Evolutionary conservation across 2,888 invertebrate genomes (phyloP).

Genomic region (Beris morrisii): DNA sequence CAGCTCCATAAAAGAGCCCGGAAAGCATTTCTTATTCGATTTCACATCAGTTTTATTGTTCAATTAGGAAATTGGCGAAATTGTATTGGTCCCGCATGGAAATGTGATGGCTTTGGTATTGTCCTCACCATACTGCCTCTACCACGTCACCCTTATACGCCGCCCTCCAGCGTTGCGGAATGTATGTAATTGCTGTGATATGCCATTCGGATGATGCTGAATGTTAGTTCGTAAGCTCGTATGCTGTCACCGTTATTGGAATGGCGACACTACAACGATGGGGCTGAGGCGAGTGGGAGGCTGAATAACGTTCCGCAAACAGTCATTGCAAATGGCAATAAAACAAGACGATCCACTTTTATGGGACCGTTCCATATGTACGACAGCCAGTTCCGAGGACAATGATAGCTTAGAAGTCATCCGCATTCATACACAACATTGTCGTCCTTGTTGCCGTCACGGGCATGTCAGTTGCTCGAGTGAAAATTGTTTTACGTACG

Average conservation of each 20-base stretch:
- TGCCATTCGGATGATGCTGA: slow-evolving; percentile 9
- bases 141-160: too few species aligned
- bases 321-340: slow-evolving; percentile 28
- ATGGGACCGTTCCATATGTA: slow-evolving; percentile 21
- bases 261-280: background rate
- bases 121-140: too few species aligned
- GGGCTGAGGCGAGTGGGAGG: background rate
- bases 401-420: slow-evolving; percentile 10
- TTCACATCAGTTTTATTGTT: slow-evolving; percentile 22
- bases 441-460: slow-evolving; percentile 1
- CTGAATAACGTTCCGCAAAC: slow-evolving; percentile 19
- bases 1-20: too few species aligned
- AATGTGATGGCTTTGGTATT: slow-evolving; percentile 11
- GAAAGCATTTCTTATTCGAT: background rate
- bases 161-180: background rate
- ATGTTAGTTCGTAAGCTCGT: slow-evolving; percentile 7
- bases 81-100: slow-evolving; percentile 4
- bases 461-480: background rate
- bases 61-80: slow-evolving; percentile 29
- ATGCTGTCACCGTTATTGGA: background rate
- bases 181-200: slow-evolving; percentile 4
- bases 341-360: slow-evolving; percentile 17
- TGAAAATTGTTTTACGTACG: slow-evolving; percentile 11
- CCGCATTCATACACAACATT: background rate
- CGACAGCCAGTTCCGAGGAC: slow-evolving; percentile 1